Evolutionary conservation across 2,888 invertebrate species (phyloP).

Genomic region (Monochamus alternatus): DNA sequence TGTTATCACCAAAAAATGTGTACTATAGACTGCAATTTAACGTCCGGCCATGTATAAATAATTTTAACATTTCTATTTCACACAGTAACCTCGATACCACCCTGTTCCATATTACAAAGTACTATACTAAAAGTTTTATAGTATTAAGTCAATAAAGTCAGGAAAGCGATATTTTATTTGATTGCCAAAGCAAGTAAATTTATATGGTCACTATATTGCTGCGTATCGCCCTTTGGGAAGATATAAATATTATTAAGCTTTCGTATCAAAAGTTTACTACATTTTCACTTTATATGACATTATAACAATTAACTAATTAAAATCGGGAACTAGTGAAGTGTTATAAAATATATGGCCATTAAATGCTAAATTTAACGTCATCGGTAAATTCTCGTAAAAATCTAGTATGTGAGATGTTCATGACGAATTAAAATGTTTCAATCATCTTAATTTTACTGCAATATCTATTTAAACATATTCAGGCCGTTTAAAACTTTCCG

Average conservation of each 20-base stretch:
- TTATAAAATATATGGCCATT: background rate
- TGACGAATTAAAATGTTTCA: too few species aligned
- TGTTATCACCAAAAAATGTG: too few species aligned
- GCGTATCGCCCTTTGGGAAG: background rate
- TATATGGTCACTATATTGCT: constrained; percentile 17
- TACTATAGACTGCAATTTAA: too few species aligned
- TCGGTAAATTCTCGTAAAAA: background rate
- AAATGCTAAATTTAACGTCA: background rate
- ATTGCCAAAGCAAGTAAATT: constrained; percentile 16
- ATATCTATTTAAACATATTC: too few species aligned
- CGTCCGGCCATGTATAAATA: too few species aligned
- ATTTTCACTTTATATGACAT: background rate
- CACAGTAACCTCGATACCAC: background rate
- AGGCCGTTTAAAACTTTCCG: too few species aligned
- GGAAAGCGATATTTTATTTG: constrained; percentile 19
- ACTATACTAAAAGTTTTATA: constrained; percentile 1
- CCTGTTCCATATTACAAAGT: constrained; percentile 11
- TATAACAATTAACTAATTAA: constrained; percentile 4
- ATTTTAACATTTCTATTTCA: too few species aligned
- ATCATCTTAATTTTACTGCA: too few species aligned
- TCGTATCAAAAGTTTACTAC: constrained; percentile 6
- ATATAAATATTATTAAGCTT: constrained; percentile 22
- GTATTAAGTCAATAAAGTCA: constrained; percentile 16
- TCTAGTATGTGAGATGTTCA: background rate
- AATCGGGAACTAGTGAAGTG: background rate